A percentile compares a stretch with the other conserved stretches of the same genome.
phyloP scores from a whole-genome alignment of 2,113 vertebrate genomes.

The Hylia prasina region DNA sequence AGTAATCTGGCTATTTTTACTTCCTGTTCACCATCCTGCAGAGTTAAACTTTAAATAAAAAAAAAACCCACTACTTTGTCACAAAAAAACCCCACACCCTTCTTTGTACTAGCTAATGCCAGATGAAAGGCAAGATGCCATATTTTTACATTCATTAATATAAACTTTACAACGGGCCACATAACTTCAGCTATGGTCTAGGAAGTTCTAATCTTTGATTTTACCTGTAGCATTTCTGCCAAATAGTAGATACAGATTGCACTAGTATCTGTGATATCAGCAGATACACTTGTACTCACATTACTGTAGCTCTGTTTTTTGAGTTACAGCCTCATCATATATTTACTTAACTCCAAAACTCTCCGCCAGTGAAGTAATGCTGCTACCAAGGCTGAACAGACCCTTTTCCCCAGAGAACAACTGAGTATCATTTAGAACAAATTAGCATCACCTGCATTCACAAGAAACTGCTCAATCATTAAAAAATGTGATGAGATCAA shows the following conservation, averaged over 20 bases:
- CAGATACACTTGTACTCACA: background rate
- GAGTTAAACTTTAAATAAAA: background rate
- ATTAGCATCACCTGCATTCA: background rate
- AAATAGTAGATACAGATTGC: background rate
- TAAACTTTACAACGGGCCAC: background rate
- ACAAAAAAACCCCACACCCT: fast-evolving
- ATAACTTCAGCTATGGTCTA: background rate
- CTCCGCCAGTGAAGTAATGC: background rate
- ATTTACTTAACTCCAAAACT: background rate
- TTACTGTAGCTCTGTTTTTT: background rate
- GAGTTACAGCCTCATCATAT: background rate
- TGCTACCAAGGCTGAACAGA: background rate
- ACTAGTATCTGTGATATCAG: background rate
- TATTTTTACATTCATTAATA: background rate
- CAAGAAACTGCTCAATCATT: background rate
- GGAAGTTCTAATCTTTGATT: background rate
- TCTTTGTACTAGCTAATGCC: background rate
- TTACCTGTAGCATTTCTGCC: background rate
- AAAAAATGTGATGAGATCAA: background rate
- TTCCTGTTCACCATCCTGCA: background rate
- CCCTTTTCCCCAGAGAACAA: background rate
- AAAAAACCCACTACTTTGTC: background rate
- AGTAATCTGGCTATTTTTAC: background rate
- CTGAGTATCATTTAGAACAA: background rate
- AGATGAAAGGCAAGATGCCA: background rate